phyloP scores from a whole-genome alignment of 2,113 vertebrate species.

The Carassius auratus region DNA sequence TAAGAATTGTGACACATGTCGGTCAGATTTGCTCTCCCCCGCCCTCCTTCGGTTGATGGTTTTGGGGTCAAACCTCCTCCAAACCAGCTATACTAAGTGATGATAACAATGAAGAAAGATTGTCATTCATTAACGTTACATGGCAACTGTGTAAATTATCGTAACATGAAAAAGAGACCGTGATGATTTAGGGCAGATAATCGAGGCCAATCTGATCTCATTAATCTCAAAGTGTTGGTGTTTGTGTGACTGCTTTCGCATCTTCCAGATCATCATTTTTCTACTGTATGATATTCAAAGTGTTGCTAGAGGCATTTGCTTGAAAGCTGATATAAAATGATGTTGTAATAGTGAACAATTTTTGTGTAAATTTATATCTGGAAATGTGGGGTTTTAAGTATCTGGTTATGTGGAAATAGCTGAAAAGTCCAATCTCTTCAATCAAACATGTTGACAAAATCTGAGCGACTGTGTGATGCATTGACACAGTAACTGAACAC shows the following conservation, averaged over 20 bases:
- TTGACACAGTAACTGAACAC: no score
- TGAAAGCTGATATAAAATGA: neutral
- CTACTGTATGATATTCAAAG: neutral
- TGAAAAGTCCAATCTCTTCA: neutral
- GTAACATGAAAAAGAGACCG: no score
- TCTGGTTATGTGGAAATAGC: neutral
- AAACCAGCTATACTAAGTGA: neutral
- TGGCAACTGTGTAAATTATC: neutral
- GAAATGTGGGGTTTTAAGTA: no score
- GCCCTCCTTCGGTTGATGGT: neutral
- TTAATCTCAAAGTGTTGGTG: neutral
- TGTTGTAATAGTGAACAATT: no score
- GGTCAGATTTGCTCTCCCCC: conserved; percentile 3
- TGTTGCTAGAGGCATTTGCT: neutral
- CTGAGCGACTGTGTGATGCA: no score
- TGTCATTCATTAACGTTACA: neutral
- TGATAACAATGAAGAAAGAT: neutral
- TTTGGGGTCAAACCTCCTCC: conserved; percentile 8
- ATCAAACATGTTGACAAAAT: no score
- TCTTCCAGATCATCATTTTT: neutral
- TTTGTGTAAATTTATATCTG: no score
- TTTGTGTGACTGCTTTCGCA: neutral
- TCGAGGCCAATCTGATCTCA: neutral
- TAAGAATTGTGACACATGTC: conserved; percentile 15
- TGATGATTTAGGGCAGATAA: neutral